A percentile compares a stretch with the other conserved stretches of the same genome.
phyloP scores from a whole-genome alignment of 2,888 invertebrate genomes.

The Drosophila leonis region DNA sequence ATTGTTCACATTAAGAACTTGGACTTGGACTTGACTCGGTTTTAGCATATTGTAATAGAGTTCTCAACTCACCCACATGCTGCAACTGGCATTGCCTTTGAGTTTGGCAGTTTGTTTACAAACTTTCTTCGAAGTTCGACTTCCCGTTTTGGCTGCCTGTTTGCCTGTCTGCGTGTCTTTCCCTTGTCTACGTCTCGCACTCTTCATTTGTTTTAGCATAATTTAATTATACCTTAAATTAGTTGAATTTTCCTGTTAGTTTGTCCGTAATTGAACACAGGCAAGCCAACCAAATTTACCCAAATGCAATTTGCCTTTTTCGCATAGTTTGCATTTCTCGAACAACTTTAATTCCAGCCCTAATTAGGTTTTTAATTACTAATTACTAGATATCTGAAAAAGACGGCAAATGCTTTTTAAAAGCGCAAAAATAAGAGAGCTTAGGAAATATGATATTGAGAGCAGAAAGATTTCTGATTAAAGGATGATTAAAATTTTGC shows the following conservation, averaged over 20 bases:
- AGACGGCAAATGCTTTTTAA: background rate
- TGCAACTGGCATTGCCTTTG: slow-evolving; percentile 32
- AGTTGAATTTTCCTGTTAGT: slow-evolving; percentile 32
- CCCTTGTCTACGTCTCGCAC: slow-evolving; percentile 17
- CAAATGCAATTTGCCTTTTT: slow-evolving; percentile 18
- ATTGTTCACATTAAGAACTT: slow-evolving; percentile 52
- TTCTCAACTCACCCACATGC: slow-evolving; percentile 32
- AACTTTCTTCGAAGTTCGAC: slow-evolving; percentile 52
- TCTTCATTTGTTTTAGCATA: slow-evolving; percentile 59
- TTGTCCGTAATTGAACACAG: slow-evolving; percentile 42
- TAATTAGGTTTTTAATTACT: slow-evolving; percentile 6
- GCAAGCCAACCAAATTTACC: slow-evolving; percentile 14
- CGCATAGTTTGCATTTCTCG: slow-evolving; percentile 8
- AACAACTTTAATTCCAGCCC: background rate
- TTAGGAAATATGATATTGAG: background rate
- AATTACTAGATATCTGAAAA: background rate
- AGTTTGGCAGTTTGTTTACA: slow-evolving; percentile 42
- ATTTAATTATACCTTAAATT: slow-evolving; percentile 59
- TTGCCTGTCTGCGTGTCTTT: background rate
- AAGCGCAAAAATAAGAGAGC: background rate
- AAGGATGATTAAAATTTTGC: background rate
- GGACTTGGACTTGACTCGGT: slow-evolving; percentile 18
- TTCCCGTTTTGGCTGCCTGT: slow-evolving; percentile 22
- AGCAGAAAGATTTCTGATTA: background rate
- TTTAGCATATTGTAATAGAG: slow-evolving; percentile 41